A percentile compares a stretch with the other conserved stretches of the same genome.
Conservation (phyloP, 2,797 vertebrate genomes). For the Mormyrops boulengeri region DNA sequence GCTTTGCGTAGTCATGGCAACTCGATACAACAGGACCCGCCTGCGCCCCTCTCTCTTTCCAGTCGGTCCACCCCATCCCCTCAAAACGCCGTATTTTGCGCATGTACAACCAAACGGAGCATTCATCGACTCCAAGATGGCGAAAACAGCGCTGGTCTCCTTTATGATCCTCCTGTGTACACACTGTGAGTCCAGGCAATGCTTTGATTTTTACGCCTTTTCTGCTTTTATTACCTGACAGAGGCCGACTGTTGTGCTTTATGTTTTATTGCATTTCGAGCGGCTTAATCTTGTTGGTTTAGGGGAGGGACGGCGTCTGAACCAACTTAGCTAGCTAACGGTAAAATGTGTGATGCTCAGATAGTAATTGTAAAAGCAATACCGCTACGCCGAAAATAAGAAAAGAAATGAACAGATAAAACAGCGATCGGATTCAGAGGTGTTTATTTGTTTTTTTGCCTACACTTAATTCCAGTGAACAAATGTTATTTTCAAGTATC, state of each 20-base stretch:
- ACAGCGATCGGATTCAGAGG: not conserved
- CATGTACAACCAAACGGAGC: constrained; percentile 59
- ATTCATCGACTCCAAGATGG: constrained; percentile 72
- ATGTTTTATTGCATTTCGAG: not conserved
- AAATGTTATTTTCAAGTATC: not conserved
- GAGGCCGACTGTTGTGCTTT: not conserved
- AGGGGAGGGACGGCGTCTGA: constrained; percentile 17
- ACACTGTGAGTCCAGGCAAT: constrained; percentile 60
- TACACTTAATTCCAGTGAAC: not conserved
- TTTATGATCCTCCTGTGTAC: constrained; percentile 65
- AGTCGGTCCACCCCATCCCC: constrained; percentile 43
- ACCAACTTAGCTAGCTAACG: constrained; percentile 24
- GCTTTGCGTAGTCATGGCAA: constrained; percentile 64
- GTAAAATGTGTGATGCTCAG: constrained; percentile 14
- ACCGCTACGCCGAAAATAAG: not conserved
- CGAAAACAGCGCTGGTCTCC: constrained; percentile 64
- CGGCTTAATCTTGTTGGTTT: constrained; percentile 24
- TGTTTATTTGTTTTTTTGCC: not conserved
- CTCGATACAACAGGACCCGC: constrained; percentile 45
- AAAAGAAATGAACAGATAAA: not conserved
- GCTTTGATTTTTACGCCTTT: not conserved
- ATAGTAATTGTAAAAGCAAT: not conserved
- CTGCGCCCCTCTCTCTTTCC: constrained; percentile 34
- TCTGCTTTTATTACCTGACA: not conserved
- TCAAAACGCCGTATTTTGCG: constrained; percentile 63